Conservation (phyloP, 2,888 invertebrate genomes). For the Caradrina kadenii region DNA sequence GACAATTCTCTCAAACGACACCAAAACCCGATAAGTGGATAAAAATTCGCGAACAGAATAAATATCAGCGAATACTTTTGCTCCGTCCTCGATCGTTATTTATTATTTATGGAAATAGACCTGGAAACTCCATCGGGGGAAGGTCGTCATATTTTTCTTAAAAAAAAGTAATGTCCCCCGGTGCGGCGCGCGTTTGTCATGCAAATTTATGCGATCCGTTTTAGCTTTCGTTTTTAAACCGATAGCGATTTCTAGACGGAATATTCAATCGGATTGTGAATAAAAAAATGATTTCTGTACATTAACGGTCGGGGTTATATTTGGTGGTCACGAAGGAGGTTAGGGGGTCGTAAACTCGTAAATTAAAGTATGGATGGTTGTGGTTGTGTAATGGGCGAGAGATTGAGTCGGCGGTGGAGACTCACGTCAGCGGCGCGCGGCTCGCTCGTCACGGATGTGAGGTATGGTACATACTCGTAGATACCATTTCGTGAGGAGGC, state of each 20-base stretch:
- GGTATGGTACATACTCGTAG: slow-evolving; percentile 67
- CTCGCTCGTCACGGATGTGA: slow-evolving; percentile 71
- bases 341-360: slow-evolving; percentile 65
- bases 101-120: slow-evolving; percentile 90
- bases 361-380: slow-evolving; percentile 67
- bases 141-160: slow-evolving; percentile 89
- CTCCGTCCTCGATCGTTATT: slow-evolving; percentile 87
- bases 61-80: slow-evolving; percentile 86
- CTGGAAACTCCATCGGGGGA: slow-evolving; percentile 85
- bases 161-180: slow-evolving; percentile 86
- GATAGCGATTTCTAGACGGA: slow-evolving; percentile 86
- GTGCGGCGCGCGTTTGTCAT: slow-evolving; percentile 85
- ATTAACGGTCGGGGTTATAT: slow-evolving; percentile 76
- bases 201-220: slow-evolving; percentile 89
- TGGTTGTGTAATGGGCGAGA: slow-evolving; percentile 40
- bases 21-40: slow-evolving; percentile 85
- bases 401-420: slow-evolving; percentile 38
- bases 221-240: slow-evolving; percentile 85
- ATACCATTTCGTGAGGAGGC: slow-evolving; percentile 52
- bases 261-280: slow-evolving; percentile 83
- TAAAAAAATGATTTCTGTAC: slow-evolving; percentile 78
- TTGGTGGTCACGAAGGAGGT: slow-evolving; percentile 76
- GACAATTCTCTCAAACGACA: slow-evolving; percentile 64
- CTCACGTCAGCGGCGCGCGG: slow-evolving; percentile 32
- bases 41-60: slow-evolving; percentile 86